A percentile compares a stretch with the other conserved stretches of the same genome.
These are phyloP conservation scores for Chaenogobius annularis DNA, from an alignment of 2,113 vertebrate species.

Conservation along the genomic window DNA sequence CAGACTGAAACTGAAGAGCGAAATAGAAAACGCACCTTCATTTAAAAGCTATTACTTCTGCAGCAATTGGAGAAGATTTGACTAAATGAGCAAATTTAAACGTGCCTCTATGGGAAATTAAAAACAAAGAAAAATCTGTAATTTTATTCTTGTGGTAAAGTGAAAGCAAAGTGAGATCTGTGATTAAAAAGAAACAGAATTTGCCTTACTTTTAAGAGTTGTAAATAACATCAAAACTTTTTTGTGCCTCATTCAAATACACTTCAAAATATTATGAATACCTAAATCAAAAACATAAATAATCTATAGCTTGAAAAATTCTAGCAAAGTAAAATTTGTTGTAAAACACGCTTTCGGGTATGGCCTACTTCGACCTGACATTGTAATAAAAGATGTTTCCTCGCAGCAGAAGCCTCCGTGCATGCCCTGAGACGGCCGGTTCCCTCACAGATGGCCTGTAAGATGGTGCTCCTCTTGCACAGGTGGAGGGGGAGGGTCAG, in stretches of 20 bases:
- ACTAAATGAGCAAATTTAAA: constrained; percentile 14
- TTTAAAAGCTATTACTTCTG: constrained; percentile 20
- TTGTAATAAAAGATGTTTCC: constrained; percentile 39
- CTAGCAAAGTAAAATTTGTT: too few species aligned
- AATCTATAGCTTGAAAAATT: too few species aligned
- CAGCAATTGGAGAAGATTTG: constrained; percentile 49
- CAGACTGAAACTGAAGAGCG: constrained; percentile 16
- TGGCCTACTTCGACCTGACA: constrained; percentile 15
- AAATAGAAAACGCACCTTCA: background rate
- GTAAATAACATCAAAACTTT: too few species aligned
- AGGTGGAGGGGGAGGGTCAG: constrained; percentile 11
- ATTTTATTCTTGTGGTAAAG: constrained; percentile 6
- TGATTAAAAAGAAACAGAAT: background rate
- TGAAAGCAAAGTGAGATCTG: background rate
- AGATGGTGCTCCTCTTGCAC: constrained; percentile 4
- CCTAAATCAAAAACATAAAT: too few species aligned
- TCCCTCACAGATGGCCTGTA: constrained; percentile 54
- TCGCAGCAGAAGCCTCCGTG: background rate
- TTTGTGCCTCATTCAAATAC: too few species aligned
- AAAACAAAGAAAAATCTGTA: background rate
- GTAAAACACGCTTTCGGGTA: too few species aligned
- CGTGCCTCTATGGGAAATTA: constrained; percentile 10
- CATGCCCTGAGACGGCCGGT: constrained; percentile 24
- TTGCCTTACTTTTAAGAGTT: too few species aligned
- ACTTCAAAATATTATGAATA: too few species aligned